Conservation (phyloP, 1,140 invertebrate genomes). For the Heliconius himera region DNA sequence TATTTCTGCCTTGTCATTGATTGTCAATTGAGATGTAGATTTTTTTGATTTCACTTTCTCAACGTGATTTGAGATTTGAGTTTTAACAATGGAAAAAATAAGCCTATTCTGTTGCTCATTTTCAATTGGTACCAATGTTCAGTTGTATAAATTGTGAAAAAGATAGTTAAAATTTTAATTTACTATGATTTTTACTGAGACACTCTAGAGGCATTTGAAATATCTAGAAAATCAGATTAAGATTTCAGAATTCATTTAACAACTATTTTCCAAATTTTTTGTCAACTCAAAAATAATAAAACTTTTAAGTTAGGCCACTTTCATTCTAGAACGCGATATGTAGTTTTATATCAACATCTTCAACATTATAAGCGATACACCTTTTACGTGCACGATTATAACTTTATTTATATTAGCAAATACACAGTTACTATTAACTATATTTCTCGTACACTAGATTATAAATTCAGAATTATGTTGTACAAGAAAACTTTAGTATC, state of each 20-base stretch:
- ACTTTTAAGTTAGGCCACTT: not conserved
- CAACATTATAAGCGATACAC: not conserved
- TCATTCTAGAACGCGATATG: not conserved
- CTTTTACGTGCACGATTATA: not conserved
- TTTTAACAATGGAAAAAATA: constrained; percentile 13
- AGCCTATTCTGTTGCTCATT: not conserved
- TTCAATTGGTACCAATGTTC: no score
- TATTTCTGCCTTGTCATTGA: constrained; percentile 58
- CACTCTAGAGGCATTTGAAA: not conserved
- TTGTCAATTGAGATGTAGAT: constrained; percentile 60
- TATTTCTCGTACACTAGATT: not conserved
- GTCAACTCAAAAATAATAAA: no score
- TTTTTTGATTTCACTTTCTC: constrained; percentile 51
- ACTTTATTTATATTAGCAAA: constrained; percentile 1
- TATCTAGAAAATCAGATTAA: not conserved
- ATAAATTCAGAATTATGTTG: constrained; percentile 15
- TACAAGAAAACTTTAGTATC: constrained; percentile 14
- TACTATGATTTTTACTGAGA: not conserved
- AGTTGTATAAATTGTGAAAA: no score
- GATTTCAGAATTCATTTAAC: no score
- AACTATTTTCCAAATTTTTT: no score
- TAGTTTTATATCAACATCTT: not conserved
- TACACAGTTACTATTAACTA: not conserved
- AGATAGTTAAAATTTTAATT: not conserved
- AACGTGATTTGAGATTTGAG: not conserved